phyloP scores from a whole-genome alignment of 2,797 vertebrate genomes.

The Hirundo rustica region DNA sequence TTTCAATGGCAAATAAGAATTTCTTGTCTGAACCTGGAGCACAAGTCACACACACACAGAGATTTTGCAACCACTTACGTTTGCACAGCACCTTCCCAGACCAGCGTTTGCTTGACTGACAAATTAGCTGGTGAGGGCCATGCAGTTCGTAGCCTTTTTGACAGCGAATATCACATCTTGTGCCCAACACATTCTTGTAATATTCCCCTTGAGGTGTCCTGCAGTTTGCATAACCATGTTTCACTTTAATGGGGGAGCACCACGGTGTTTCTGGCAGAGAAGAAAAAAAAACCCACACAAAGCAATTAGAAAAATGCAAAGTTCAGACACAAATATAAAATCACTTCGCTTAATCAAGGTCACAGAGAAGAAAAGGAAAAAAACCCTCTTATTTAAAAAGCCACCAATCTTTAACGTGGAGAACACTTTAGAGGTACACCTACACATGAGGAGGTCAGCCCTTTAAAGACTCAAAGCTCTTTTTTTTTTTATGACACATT shows the following conservation, averaged over 20 bases:
- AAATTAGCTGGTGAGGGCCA: constrained; percentile 86
- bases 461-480: not conserved
- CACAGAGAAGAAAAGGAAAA: not conserved
- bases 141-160: constrained; percentile 90
- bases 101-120: constrained; percentile 93
- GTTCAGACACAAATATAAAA: not conserved
- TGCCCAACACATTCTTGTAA: constrained; percentile 88
- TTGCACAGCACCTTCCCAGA: constrained; percentile 92
- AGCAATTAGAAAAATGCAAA: not conserved
- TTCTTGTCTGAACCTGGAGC: not conserved
- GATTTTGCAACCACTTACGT: constrained; percentile 79
- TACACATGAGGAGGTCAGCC: not conserved
- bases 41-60: not conserved
- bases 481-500: not conserved
- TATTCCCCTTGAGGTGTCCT: constrained; percentile 86
- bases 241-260: constrained; percentile 96
- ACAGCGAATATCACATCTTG: constrained; percentile 92
- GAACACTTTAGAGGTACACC: not conserved
- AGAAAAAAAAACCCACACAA: not conserved
- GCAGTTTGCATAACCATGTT: constrained; percentile 91
- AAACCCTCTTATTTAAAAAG: not conserved
- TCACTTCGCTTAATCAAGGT: not conserved
- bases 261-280: constrained; percentile 85
- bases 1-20: not conserved
- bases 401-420: not conserved